phyloP scores from a whole-genome alignment of 2,888 invertebrate species.

The Leucoptera coffeella region DNA sequence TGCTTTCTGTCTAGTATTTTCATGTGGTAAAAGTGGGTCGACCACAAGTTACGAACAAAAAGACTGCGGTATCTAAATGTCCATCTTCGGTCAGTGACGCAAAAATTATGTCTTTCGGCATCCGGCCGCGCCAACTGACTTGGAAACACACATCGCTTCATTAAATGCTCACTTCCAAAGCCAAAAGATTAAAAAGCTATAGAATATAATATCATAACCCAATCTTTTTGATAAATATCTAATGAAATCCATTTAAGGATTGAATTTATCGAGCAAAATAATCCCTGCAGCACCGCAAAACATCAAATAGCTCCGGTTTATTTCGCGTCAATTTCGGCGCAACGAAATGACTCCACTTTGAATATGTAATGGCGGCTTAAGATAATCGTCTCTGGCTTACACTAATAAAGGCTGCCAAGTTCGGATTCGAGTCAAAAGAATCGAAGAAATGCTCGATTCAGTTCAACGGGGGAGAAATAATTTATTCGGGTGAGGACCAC shows the following conservation, averaged over 20 bases:
- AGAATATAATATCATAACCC: no score
- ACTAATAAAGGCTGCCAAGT: slow-evolving; percentile 47
- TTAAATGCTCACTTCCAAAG: slow-evolving; percentile 14
- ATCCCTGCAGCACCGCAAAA: no score
- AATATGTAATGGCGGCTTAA: slow-evolving; percentile 52
- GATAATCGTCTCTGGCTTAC: slow-evolving; percentile 50
- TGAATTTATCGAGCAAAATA: no score
- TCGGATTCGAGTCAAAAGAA: slow-evolving; percentile 46
- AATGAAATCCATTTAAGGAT: no score
- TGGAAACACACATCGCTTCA: slow-evolving; percentile 28
- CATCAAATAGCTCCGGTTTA: slow-evolving; percentile 42
- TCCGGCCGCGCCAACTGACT: slow-evolving; percentile 20
- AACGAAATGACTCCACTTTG: slow-evolving; percentile 51
- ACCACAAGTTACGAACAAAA: no score
- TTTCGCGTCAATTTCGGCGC: slow-evolving; percentile 50
- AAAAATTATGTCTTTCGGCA: slow-evolving; percentile 54
- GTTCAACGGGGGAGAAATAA: slow-evolving; percentile 32
- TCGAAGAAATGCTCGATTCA: slow-evolving; percentile 46
- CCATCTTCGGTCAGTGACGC: slow-evolving; percentile 49
- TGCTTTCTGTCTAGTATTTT: no score
- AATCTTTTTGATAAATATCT: no score
- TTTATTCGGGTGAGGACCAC: slow-evolving; percentile 52
- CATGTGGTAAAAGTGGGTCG: no score
- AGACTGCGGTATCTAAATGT: slow-evolving; percentile 44
- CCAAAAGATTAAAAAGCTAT: slow-evolving; percentile 7